These are phyloP conservation scores for Phoronis australis DNA, from an alignment of 2,888 invertebrate genomes.

Conservation along the genomic window DNA sequence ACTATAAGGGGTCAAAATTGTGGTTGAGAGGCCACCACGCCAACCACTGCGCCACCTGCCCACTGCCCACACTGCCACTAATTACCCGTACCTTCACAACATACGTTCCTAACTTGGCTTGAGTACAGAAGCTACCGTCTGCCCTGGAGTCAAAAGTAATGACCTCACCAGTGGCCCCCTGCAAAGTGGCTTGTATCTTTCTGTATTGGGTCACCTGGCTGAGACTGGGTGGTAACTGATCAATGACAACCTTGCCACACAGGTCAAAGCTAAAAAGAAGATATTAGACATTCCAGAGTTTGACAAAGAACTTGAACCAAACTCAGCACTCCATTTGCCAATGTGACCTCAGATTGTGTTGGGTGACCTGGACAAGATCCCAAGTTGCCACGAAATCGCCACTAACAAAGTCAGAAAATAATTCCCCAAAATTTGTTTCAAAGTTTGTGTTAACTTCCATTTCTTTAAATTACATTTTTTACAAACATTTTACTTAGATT, in stretches of 20 bases:
- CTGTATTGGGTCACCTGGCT: conserved; percentile 30
- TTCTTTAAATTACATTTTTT: too few species aligned
- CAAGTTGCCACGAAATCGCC: too few species aligned
- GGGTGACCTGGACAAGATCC: too few species aligned
- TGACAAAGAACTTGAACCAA: neutral
- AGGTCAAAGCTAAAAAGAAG: conserved; percentile 60
- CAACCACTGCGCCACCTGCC: too few species aligned
- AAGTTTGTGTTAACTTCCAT: too few species aligned
- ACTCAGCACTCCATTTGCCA: neutral
- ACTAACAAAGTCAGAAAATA: too few species aligned
- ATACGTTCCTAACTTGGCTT: conserved; percentile 70
- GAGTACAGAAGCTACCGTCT: conserved; percentile 71
- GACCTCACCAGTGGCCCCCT: conserved; percentile 54
- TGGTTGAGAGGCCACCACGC: too few species aligned
- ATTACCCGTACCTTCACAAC: conserved; percentile 53
- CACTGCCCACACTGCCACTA: too few species aligned
- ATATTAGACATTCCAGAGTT: neutral
- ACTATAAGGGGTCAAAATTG: too few species aligned
- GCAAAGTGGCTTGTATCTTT: conserved; percentile 58
- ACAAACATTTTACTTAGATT: too few species aligned
- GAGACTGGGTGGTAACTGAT: conserved; percentile 36
- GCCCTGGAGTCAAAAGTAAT: conserved; percentile 42
- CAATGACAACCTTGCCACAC: conserved; percentile 56
- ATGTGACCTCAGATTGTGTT: too few species aligned
- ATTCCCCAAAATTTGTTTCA: too few species aligned